Conservation (phyloP, 2,888 invertebrate genomes). For the Vanessa cardui region DNA sequence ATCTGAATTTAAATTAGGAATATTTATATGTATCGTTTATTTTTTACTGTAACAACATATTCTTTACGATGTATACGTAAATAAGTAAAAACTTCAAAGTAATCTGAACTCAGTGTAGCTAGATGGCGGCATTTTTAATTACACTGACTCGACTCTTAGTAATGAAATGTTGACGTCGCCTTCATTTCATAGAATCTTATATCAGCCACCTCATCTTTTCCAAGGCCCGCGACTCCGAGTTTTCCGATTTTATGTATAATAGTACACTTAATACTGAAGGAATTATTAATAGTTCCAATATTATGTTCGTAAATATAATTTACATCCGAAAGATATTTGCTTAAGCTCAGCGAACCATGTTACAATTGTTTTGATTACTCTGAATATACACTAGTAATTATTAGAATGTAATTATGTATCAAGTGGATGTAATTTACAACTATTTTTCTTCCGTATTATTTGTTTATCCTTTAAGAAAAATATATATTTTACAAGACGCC, state of each 20-base stretch:
- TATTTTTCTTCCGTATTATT: no score
- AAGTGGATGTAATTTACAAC: no score
- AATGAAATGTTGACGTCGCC: constrained; percentile 17
- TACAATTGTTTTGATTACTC: constrained; percentile 36
- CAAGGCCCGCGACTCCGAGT: background rate
- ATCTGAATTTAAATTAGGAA: no score
- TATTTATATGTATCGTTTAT: no score
- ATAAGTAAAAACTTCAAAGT: constrained; percentile 18
- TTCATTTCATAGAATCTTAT: constrained; percentile 24
- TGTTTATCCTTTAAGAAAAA: no score
- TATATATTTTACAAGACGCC: no score
- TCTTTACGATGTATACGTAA: background rate
- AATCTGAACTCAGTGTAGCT: constrained; percentile 15
- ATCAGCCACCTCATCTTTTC: background rate
- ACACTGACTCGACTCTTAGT: constrained; percentile 23
- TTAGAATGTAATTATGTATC: background rate
- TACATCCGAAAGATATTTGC: constrained; percentile 22
- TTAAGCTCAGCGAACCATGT: constrained; percentile 32
- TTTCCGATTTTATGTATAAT: constrained; percentile 32
- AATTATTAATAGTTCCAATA: constrained; percentile 41
- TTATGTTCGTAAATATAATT: constrained; percentile 39
- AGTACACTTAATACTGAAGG: constrained; percentile 29
- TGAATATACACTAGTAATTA: background rate
- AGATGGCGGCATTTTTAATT: constrained; percentile 29
- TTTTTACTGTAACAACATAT: no score